Evolutionary conservation across 2,888 invertebrate genomes (phyloP), one percentile per base, ranked within the genome.

Genomic region (Archaeoteleia sp.): DNA sequence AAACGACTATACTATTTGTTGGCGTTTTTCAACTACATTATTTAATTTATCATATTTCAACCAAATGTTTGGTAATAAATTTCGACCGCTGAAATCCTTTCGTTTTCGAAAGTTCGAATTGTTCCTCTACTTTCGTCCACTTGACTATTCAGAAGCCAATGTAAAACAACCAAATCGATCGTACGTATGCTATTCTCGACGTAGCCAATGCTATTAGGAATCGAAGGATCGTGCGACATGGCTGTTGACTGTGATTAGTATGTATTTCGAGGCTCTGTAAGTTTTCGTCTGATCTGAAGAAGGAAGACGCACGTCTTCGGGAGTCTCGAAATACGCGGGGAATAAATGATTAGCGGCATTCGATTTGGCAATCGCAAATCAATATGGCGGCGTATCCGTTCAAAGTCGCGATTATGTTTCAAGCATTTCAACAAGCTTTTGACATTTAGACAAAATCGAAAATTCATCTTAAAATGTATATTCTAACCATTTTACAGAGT

Each of bases 331-430:
- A 58, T 78, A 73, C 74, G 77, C 73, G 58, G 70, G 63, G 82
- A 81, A 82, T 81, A 79, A 81, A 76, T 80, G 75, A 81, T 82
- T 74, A 80, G 78, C 78, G 77, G 76, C 73, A 40, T 76, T 74
- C 72, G 76, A 78, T 81, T 82, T 78, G 80, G 81, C 79, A 76
- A 81, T 79, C 74, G 71, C 78, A 77, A 77, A 75, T 77, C 72
- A 77, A 77, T 72, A 78, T 76, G 78, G 74, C 67, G 62, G 73
- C 73, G 74, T 76, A 75, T 75, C 74, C 75, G 73, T 72, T 73
- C 70, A 72, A 66, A 72, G 51, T 42, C 35, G 49, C 45, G 45
- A 60, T 57, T 58, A 72, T 73, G 72, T 61, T 13, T 32, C 23
- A 34, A 51, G 78, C 73, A 78, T 79, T 32, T 63, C 49, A 78